Evolutionary conservation across 2,888 invertebrate genomes (phyloP).

Genomic region (Melinaea marsaeus): DNA sequence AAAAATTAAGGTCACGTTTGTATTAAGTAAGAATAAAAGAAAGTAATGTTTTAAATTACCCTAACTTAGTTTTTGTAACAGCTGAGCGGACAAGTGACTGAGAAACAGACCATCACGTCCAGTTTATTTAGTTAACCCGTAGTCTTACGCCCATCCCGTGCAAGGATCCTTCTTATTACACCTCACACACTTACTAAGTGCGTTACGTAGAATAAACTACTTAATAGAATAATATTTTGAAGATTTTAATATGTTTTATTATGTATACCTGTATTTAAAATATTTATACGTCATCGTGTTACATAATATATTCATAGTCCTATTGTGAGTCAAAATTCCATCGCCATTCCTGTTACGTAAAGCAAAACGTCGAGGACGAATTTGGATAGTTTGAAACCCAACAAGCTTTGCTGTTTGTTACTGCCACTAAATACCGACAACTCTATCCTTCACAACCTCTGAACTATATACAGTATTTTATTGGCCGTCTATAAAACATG

Average conservation of each 20-base stretch:
- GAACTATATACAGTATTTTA: neutral
- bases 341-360: neutral
- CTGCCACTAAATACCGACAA: slow-evolving; percentile 5
- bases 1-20: slow-evolving; percentile 12
- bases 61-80: slow-evolving; percentile 20
- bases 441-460: neutral
- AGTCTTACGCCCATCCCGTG: slow-evolving; percentile 21
- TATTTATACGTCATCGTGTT: too few relatives aligned
- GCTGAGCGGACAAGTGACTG: slow-evolving; percentile 26
- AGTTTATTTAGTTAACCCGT: slow-evolving; percentile 32
- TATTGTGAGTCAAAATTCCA: neutral
- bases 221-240: too few relatives aligned
- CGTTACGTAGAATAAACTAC: neutral
- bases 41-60: slow-evolving; percentile 16
- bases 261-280: too few relatives aligned
- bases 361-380: neutral
- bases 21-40: slow-evolving; percentile 15
- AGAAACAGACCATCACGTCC: slow-evolving; percentile 32
- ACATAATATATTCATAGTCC: neutral
- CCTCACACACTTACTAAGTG: slow-evolving; percentile 3
- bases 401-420: slow-evolving; percentile 7
- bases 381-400: slow-evolving; percentile 4
- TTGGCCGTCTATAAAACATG: neutral
- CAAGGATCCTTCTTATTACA: slow-evolving; percentile 23
- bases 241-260: too few relatives aligned